Base-by-base conservation (phyloP, 30 jellyfish, hydroid and myxozoan genomes). In the Clytia hemisphaerica region DNA sequence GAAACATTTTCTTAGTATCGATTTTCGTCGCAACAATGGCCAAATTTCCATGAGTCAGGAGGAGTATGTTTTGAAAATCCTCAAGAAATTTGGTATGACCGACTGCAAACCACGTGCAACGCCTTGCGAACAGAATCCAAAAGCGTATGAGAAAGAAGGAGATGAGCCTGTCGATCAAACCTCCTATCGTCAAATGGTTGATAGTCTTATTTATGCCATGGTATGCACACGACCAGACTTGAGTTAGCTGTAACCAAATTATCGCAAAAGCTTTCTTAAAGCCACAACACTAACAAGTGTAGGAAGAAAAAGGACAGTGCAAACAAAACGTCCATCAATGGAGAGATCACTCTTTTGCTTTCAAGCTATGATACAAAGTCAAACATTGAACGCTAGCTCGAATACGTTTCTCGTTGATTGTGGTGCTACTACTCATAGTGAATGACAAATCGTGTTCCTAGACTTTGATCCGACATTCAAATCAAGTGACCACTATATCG, bases 21-120 rank as follows among this genome's bases (percentile, higher is more conserved):
- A 72, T 21, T 53, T 72, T 44, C 16, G 37, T 15, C 40, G 48
- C 35, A 18, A 29, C 33, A 36, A 27, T n/a, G 66, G 25, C 14
- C 7, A 12, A 12, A 37, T 72, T 22, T 2, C 84, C 28, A 72
- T 72, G 84, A 26, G 21, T 2, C 85, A 58, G 26, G 18, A 6
- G 29, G 34, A 37, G 6, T 58, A 72, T 45, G 27, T 72, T 2
- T n/a, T 21, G n/a, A 37, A 57, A 14, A 28, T 65, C 10, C 68
- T 72, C 19, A 15, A 72, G 7, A 37, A 37, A 44, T 77, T 77
- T 38, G 82, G 79, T n/a, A 46, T 77, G 77, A 16, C 48, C 25
- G 87, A 77, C 5, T 66, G 86, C 77, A 77, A 50, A 54, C 88
- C 92, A 51, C 24, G 87, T 9, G 26, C 82, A 7, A 73, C 82